Conservation (phyloP, 2,797 vertebrate species). For the Clarias fuscus region DNA sequence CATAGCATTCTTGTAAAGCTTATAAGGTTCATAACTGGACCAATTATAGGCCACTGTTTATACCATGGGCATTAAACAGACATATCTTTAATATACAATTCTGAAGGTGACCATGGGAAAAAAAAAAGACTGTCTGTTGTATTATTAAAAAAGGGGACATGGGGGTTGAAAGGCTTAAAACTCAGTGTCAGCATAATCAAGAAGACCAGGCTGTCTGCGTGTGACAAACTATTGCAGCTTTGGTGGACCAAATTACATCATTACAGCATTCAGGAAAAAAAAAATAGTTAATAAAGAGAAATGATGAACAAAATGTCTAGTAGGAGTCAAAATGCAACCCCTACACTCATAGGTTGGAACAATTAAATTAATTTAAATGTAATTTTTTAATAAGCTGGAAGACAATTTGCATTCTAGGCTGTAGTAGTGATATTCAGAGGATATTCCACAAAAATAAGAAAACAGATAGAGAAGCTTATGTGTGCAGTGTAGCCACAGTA, state of each 20-base stretch:
- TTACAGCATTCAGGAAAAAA: conserved; percentile 10
- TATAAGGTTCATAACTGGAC: not conserved
- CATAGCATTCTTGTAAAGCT: not conserved
- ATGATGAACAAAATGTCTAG: not conserved
- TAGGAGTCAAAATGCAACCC: conserved; percentile 2
- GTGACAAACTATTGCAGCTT: conserved; percentile 15
- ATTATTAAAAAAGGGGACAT: not conserved
- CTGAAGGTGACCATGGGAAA: not conserved
- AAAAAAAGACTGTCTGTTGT: not conserved
- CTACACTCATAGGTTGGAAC: not conserved
- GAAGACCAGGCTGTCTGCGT: not conserved
- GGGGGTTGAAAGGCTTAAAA: conserved; percentile 14
- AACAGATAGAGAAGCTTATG: conserved; percentile 10
- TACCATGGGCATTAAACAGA: not conserved
- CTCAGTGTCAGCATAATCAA: conserved; percentile 35
- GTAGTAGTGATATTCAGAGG: not conserved
- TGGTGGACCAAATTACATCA: conserved; percentile 31
- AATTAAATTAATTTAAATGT: not conserved
- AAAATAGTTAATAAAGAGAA: conserved; percentile 16
- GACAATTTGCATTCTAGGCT: conserved; percentile 5
- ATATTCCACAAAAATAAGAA: conserved; percentile 7
- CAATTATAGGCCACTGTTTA: not conserved
- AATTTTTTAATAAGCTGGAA: conserved; percentile 12
- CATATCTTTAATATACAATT: not conserved
- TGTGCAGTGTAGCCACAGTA: not conserved